A percentile compares a stretch with the other conserved stretches of the same genome.
Evolutionary conservation across 2,797 vertebrate genomes (phyloP).

Genomic region (Sphaeramia orbicularis): DNA sequence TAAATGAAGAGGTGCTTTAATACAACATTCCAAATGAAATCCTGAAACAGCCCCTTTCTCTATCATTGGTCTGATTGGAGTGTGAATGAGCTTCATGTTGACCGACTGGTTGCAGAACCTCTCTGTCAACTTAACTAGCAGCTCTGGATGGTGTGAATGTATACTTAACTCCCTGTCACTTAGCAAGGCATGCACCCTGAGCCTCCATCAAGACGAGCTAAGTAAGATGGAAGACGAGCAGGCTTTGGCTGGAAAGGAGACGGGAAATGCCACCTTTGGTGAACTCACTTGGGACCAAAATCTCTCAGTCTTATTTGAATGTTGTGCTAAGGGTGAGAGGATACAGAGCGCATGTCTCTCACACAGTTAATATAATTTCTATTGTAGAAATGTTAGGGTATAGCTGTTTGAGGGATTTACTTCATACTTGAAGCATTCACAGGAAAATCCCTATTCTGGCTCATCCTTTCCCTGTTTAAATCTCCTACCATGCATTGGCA

Average conservation of each 20-base stretch:
- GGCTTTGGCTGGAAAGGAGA: constrained; percentile 78
- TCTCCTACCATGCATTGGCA: constrained; percentile 71
- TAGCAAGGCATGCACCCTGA: constrained; percentile 83
- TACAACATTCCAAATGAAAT: constrained; percentile 58
- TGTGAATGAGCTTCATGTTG: constrained; percentile 78
- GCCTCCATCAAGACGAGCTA: constrained; percentile 84
- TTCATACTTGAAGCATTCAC: constrained; percentile 74
- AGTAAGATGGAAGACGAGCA: constrained; percentile 86
- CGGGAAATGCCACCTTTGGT: constrained; percentile 84
- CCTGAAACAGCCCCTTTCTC: constrained; percentile 57
- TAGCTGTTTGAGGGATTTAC: constrained; percentile 79
- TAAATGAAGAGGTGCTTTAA: constrained; percentile 46
- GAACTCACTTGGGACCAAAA: constrained; percentile 78
- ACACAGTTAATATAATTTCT: constrained; percentile 77
- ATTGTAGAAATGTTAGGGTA: constrained; percentile 73
- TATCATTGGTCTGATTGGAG: constrained; percentile 82
- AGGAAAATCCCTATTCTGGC: constrained; percentile 80
- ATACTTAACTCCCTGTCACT: constrained; percentile 89
- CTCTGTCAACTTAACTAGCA: constrained; percentile 85
- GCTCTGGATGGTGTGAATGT: constrained; percentile 83
- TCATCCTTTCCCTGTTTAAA: constrained; percentile 80
- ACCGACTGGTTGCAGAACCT: constrained; percentile 74
- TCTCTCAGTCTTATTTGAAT: constrained; percentile 81
- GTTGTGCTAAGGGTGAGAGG: constrained; percentile 76
- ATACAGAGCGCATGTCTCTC: constrained; percentile 64